Evolutionary conservation across 1,140 invertebrate genomes (phyloP).

Genomic region (Drosophila seguyi): DNA sequence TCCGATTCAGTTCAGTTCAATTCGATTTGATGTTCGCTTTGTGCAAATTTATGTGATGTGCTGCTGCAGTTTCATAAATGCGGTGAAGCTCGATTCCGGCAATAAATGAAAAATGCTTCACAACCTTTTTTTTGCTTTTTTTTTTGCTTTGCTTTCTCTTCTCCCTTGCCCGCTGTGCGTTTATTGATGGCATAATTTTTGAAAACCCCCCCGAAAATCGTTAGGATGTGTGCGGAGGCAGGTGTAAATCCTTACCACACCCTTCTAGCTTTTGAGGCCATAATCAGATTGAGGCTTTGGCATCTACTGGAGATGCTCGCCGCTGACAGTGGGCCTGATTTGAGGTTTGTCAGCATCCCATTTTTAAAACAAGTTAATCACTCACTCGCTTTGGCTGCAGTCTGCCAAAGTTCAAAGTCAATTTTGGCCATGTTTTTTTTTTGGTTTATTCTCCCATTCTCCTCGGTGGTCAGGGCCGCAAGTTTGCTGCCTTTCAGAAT

Average conservation of each 20-base stretch:
- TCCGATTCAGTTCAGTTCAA: slow-evolving; percentile 16
- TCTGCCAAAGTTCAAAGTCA: slow-evolving; percentile 6
- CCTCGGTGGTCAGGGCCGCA: neutral
- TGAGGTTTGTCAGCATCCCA: no score
- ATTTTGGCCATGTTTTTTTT: slow-evolving; percentile 9
- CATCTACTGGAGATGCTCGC: neutral
- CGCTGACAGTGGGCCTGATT: slow-evolving; percentile 24
- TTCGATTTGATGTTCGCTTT: slow-evolving; percentile 78
- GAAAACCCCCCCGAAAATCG: slow-evolving; percentile 40
- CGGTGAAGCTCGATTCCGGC: slow-evolving; percentile 10
- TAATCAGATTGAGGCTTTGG: slow-evolving; percentile 69
- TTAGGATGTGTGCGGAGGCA: neutral
- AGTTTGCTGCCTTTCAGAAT: slow-evolving; percentile 18
- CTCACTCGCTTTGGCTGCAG: no score
- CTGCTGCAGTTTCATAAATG: slow-evolving; percentile 76
- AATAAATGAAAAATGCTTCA: slow-evolving; percentile 33
- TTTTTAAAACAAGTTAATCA: no score
- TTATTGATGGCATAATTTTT: slow-evolving; percentile 72
- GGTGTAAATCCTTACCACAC: neutral
- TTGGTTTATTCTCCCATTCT: slow-evolving; percentile 5
- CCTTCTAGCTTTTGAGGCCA: slow-evolving; percentile 62
- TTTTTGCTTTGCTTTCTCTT: neutral
- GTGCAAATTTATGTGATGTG: slow-evolving; percentile 75
- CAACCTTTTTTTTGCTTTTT: neutral
- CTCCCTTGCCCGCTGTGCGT: neutral